Base-by-base conservation (phyloP, 2,888 invertebrate genomes). In the Cerastoderma edule region DNA sequence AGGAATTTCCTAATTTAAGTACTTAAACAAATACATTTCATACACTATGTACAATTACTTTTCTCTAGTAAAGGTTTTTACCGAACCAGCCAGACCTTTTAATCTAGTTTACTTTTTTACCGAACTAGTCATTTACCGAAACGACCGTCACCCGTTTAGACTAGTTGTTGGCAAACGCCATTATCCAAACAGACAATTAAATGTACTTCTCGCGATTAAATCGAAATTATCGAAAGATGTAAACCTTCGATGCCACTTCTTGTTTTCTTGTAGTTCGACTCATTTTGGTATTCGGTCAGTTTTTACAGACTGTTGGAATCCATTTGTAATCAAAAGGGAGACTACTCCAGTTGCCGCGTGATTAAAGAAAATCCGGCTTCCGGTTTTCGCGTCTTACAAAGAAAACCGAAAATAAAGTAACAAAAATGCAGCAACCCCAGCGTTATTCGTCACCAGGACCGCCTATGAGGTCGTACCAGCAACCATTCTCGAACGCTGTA, bases 381-480 rank as follows among this genome's bases (percentile, higher is more conserved):
- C 50, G 50, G 32, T 66, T 66, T 50, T 22, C 30, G 33, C 48
- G 66, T 50, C 32, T 33, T 24, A 32, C 27, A 48, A 48, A 65
- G 30, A 48, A 48, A 48, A n/a, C 19, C 10, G 32, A 54, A 39
- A 13, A 28, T 27, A 24, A 5, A 27, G 16, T 19, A 3, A 67
- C 30, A 30, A 78, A 67, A 53, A 86, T 86, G 84, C 83, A 83
- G 67, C 86, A 83, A 64, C 84, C 77, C 57, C 87, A 84, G 66
- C 66, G 86, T 56, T 85, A 82, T 69, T 80, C 87, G 2, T 73
- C 72, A 2, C 87, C 80, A 46, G 87, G 85, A 28, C 85, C 85
- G 46, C 87, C 83, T 16, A 87, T 88, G 85, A 78, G 88, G 57
- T 83, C 84, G n/a, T 87, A 83, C 73, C 80, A 81, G 48, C 87